Evolutionary conservation across 2,888 invertebrate species (phyloP), one percentile per base, ranked within the genome.

Genomic region (Rambutsinella grinnellia): DNA sequence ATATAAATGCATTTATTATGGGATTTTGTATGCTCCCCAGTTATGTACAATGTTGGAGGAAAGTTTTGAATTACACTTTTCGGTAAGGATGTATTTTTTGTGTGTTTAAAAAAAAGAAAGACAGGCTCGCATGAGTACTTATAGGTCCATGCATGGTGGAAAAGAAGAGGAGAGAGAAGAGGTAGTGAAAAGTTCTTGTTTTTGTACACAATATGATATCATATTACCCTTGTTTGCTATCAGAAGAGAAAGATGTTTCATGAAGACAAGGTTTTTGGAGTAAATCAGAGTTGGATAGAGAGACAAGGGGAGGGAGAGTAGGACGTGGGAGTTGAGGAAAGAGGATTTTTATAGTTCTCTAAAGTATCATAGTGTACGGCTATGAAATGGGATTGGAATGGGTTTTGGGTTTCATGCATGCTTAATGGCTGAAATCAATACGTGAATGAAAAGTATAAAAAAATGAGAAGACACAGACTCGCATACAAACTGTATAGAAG

Each of bases 391-490:
- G 46, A 62, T 68, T 49, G 63, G 27, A 75, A 75, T 75, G 75
- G 68, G 63, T 68, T 75, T 68, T 27, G 49, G 58, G 67, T 74
- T 74, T 54, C 53, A 65, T 76, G 76, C 76, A 76, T 76, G 76
- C 63, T 58, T 69, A 69, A 76, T 69, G 69, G 60, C 49, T 60
- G 70, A 70, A 70, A 76, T 76, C 76, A 76, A 76, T 70, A 76
- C 70, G 47, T 44, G 68, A 68, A 62, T 75, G 74, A 66, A 51
- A 51, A 60, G 54, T 57, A 47, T 63, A 66, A 61, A 53, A 58
- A 74, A 72, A 65, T 36, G 66, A 58, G 28, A 66, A 65, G 66
- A 63, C 58, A 57, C 27, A 27, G 21, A 46, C 51, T 26, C 15
- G 58, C 46, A 57, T 49, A 21, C 53, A 51, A 49, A 63, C 27